Conservation (phyloP, 37 sponge, comb jelly and placozoan species). For the Mnemiopsis leidyi region DNA sequence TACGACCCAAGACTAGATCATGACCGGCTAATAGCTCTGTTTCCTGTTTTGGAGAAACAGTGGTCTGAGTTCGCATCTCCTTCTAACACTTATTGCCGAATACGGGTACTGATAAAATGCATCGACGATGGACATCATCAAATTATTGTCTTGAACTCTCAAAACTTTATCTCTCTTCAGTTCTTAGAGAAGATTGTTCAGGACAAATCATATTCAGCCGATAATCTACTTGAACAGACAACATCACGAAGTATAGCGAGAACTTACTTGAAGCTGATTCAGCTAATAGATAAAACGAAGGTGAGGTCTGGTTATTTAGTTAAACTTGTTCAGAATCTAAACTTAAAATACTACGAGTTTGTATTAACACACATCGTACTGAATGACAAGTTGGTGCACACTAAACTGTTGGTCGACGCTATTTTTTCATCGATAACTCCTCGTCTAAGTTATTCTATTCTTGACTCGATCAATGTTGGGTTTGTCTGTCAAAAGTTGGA, state of each 20-base stretch:
- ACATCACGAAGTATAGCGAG: not conserved
- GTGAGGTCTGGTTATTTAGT: not conserved
- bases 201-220: not conserved
- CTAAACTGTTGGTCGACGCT: not conserved
- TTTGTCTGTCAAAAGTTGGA: not conserved
- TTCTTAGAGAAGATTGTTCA: not conserved
- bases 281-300: not conserved
- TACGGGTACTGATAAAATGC: not conserved
- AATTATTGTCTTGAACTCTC: not conserved
- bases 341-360: not conserved
- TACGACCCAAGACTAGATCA: not conserved
- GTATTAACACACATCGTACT: not conserved
- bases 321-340: not conserved
- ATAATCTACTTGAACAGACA: not conserved
- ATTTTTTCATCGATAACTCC: not conserved
- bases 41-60: not conserved
- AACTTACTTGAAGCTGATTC: not conserved
- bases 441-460: not conserved
- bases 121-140: conserved; percentile 34
- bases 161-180: not conserved
- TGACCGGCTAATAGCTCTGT: not conserved
- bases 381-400: not conserved
- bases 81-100: not conserved
- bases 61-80: not conserved
- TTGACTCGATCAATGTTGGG: not conserved